Evolutionary conservation across 2,888 invertebrate species (phyloP), one percentile per base, ranked within the genome.

Genomic region (Balanococcus diminutus): DNA sequence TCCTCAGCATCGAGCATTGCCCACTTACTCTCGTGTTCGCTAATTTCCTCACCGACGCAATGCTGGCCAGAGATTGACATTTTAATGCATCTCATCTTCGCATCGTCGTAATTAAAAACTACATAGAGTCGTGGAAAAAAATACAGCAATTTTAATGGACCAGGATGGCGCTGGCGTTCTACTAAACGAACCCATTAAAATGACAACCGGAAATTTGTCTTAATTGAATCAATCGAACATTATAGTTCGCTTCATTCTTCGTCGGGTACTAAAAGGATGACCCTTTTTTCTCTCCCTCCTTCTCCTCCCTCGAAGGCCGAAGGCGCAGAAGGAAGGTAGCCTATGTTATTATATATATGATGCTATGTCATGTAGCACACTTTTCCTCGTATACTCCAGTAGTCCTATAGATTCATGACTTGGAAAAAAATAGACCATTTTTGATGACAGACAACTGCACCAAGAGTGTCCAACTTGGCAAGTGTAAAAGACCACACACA

Each of bases 181-280:
- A 2, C 22, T 19, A 32, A 79, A 79, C 75, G 32, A 79, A 79
- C 32, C 67, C 75, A 79, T 79, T 79, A 79, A 79, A 79, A 79
- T 79, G 75, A 79, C 75, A 79, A 36, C 75, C 75, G 75, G 75
- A 79, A 79, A 79, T 79, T 36, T 36, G 36, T 79, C 75, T 36
- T 79, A 79, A 79, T 79, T 79, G 75, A 79, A 79, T 79, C 75
- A 79, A 67, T 79, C 36, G 75, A 79, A 79, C 32, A 25, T 79
- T 22, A 56, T 56, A 56, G 56, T 56, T 8, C 36, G 4, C 22
- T 56, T 56, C n/a, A n/a, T 56, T 19, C 22, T 56, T 56, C 9
- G 56, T n/a, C 19, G 22, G 5, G 56, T 22, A 46, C 46, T 46
- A 79, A n/a, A 8, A 32, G 36, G 36, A 79, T 79, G 75, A 79